Base-by-base conservation (phyloP, 2,888 invertebrate species). In the Calameuta idolon region DNA sequence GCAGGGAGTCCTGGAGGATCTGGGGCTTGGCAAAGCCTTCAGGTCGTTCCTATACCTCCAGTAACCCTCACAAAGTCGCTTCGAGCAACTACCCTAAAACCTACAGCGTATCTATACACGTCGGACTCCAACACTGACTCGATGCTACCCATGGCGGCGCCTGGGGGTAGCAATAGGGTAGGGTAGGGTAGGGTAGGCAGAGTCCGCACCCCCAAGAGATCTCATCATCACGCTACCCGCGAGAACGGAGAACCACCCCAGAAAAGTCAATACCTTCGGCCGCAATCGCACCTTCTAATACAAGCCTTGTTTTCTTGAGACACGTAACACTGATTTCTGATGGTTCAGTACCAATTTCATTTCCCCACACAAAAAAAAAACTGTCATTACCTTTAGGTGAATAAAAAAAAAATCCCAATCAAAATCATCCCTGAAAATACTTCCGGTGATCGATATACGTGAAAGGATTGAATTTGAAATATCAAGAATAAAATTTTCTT, bases 191-290 rank as follows among this genome's bases (percentile, higher is more conserved):
- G 33, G 33, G 75, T 76, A 76, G 73, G 78, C 74, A 74, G 79
- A 77, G 77, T 76, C 75, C 76, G 75, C 82, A 79, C 80, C 84
- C 83, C 81, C 81, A 80, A 83, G 85, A 85, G 87, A 84, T 84
- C 84, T 87, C 87, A 87, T 87, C 86, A 85, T 85, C 84, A 78
- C 82, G 81, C 83, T 83, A 85, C 79, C 79, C 73, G 75, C 80
- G 75, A 79, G 40, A 71, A 77, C 80, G 78, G 78, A 81, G 79
- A 85, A 82, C 83, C 81, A 79, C 78, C 82, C 81, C 81, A 81
- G 85, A 84, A 85, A 88, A 86, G 88, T 86, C 87, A 85, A 88
- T 87, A 87, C 83, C 85, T 85, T 83, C 81, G 81, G 82, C 81
- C 81, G 79, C 83, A 83, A 85, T 87, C 84, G 81, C 84, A 81